These are phyloP conservation scores for Oncorhynchus clarkii DNA, from an alignment of 2,113 vertebrate species.

Conservation along the genomic window DNA sequence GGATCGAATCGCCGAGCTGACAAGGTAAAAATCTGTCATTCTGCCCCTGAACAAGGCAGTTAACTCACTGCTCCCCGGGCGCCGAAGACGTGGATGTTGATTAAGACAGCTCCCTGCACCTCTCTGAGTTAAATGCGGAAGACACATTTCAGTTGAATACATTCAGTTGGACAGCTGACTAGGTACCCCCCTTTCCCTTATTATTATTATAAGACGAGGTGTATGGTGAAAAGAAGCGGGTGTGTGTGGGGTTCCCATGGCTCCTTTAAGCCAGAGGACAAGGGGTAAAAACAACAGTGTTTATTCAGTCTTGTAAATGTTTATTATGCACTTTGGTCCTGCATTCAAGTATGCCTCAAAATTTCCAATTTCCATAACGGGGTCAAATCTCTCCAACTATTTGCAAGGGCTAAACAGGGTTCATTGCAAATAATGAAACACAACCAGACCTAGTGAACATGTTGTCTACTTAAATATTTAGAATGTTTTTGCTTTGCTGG, in stretches of 20 bases:
- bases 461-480: neutral
- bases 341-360: neutral
- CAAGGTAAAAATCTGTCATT: too few species aligned
- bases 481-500: neutral
- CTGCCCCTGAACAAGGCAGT: too few species aligned
- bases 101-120: too few species aligned
- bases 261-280: neutral
- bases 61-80: too few species aligned
- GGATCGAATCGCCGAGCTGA: too few species aligned
- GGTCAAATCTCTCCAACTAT: neutral
- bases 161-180: too few species aligned
- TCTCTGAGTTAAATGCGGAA: too few species aligned
- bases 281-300: neutral
- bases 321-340: constrained; percentile 1
- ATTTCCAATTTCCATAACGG: too few species aligned
- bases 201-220: too few species aligned
- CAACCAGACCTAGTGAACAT: neutral
- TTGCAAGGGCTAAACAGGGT: neutral
- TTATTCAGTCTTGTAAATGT: constrained; percentile 29
- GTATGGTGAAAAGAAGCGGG: neutral
- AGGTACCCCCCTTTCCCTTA: too few species aligned
- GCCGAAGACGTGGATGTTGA: too few species aligned
- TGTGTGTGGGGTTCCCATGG: constrained; percentile 29
- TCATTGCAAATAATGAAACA: neutral
- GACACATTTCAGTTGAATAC: too few species aligned